Evolutionary conservation across 2,888 invertebrate genomes (phyloP).

Genomic region (Pocota personata): DNA sequence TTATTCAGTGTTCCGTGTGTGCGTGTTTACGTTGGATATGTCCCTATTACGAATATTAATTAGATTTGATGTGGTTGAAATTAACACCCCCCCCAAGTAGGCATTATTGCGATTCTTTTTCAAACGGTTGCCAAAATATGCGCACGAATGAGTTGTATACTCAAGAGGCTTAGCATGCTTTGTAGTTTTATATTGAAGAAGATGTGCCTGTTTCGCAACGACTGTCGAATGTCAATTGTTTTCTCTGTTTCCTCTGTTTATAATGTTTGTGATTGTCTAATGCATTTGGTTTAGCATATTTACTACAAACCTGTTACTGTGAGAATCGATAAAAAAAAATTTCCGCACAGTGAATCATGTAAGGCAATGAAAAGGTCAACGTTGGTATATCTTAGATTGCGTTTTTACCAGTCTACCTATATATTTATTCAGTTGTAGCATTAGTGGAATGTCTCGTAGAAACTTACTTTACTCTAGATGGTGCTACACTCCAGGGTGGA

Average conservation of each 20-base stretch:
- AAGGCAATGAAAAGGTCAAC: background rate
- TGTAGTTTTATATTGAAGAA: background rate
- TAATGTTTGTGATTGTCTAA: background rate
- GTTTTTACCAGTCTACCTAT: background rate
- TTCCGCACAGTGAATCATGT: background rate
- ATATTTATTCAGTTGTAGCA: too few species aligned
- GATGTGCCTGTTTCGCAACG: background rate
- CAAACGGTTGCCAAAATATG: background rate
- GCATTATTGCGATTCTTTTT: background rate
- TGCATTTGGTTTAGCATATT: background rate
- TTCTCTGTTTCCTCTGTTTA: background rate
- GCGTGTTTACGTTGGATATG: background rate
- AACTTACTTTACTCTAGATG: too few species aligned
- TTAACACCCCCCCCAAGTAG: background rate
- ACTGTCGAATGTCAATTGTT: background rate
- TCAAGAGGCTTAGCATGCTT: background rate
- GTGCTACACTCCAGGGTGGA: too few species aligned
- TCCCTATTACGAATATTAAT: background rate
- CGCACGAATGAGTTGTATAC: background rate
- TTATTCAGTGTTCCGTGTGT: background rate
- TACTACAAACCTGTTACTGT: background rate
- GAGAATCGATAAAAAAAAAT: background rate
- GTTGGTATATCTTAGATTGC: background rate
- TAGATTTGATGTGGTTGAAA: background rate
- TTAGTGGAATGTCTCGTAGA: too few species aligned